These are phyloP conservation scores for Rhagoletis pomonella DNA, from an alignment of 1,140 invertebrate genomes.

Conservation along the genomic window DNA sequence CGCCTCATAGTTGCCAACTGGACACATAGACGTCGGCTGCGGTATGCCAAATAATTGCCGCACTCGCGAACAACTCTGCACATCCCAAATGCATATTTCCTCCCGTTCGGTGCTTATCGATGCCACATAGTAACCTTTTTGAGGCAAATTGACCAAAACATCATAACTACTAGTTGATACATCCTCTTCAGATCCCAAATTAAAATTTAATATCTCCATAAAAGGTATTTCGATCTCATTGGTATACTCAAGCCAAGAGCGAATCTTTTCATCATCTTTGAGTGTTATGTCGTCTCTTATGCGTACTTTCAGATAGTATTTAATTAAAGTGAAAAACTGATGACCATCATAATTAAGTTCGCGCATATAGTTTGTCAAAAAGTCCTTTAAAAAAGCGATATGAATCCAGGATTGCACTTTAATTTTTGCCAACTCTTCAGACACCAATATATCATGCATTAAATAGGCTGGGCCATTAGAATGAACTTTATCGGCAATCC, in stretches of 20 bases:
- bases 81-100: conserved; percentile 88
- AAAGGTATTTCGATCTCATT: conserved; percentile 70
- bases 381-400: conserved; percentile 78
- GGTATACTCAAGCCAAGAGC: conserved; percentile 67
- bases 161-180: conserved; percentile 61
- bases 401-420: conserved; percentile 72
- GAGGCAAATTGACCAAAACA: conserved; percentile 68
- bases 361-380: conserved; percentile 80
- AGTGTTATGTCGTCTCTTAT: conserved; percentile 65
- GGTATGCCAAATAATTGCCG: conserved; percentile 82
- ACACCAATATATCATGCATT: conserved; percentile 66
- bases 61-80: conserved; percentile 79
- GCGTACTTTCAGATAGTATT: conserved; percentile 76
- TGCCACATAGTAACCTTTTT: conserved; percentile 79
- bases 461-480: conserved; percentile 77
- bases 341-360: conserved; percentile 84
- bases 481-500: conserved; percentile 85
- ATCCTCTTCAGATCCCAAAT: conserved; percentile 60
- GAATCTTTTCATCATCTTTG: conserved; percentile 68
- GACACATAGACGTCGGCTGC: conserved; percentile 81
- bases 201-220: conserved; percentile 68
- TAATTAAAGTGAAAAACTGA: conserved; percentile 84
- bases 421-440: conserved; percentile 64
- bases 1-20: conserved; percentile 83
- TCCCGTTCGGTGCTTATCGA: conserved; percentile 83